These are phyloP conservation scores for Microchirus variegatus DNA, from an alignment of 2,797 vertebrate genomes.

Conservation along the genomic window DNA sequence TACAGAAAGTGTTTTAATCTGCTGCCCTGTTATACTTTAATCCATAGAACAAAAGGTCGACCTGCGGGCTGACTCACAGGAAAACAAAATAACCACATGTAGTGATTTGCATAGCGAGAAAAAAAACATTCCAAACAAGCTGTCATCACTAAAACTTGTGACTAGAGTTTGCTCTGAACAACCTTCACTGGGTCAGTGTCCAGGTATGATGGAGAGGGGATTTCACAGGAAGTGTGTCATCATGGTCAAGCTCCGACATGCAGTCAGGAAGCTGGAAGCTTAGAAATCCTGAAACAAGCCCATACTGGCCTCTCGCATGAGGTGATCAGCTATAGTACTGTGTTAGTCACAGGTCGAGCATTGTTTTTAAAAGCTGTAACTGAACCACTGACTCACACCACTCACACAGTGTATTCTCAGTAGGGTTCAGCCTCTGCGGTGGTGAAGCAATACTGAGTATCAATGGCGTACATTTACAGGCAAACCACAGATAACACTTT, in stretches of 20 bases:
- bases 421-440: too few species aligned
- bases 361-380: slow-evolving; percentile 7
- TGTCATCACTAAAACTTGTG: not conserved
- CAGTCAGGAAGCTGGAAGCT: slow-evolving; percentile 24
- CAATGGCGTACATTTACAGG: not conserved
- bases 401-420: not conserved
- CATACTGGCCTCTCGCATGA: slow-evolving; percentile 41
- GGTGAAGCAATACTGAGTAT: slow-evolving; percentile 6
- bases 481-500: too few species aligned
- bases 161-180: slow-evolving; percentile 9
- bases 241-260: slow-evolving; percentile 59
- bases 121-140: not conserved
- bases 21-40: slow-evolving; percentile 3
- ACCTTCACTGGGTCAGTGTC: not conserved
- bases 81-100: not conserved
- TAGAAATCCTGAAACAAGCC: slow-evolving; percentile 56
- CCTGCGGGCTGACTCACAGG: not conserved
- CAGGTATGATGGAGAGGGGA: slow-evolving; percentile 43
- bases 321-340: slow-evolving; percentile 22
- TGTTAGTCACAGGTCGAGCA: slow-evolving; percentile 7
- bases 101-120: not conserved
- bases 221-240: slow-evolving; percentile 32
- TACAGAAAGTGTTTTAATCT: not conserved
- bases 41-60: not conserved
- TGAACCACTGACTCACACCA: not conserved